phyloP scores from a whole-genome alignment of 2,113 vertebrate genomes.

The Colaptes auratus region DNA sequence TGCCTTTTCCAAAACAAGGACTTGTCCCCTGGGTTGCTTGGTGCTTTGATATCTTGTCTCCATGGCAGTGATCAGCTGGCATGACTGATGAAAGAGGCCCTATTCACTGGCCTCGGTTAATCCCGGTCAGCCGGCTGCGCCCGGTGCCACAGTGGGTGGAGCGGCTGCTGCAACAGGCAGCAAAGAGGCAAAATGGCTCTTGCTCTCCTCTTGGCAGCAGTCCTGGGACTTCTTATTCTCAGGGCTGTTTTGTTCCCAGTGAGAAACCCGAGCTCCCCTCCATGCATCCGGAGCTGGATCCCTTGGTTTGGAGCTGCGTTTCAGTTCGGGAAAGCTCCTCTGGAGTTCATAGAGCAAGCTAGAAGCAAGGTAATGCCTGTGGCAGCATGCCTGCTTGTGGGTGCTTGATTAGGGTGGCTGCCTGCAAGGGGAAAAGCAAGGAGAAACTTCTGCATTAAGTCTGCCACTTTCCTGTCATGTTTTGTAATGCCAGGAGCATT shows the following conservation, averaged over 20 bases:
- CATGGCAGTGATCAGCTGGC: not conserved
- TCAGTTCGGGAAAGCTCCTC: conserved; percentile 79
- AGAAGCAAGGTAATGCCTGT: conserved; percentile 74
- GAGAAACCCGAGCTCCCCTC: conserved; percentile 59
- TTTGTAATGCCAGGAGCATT: not conserved
- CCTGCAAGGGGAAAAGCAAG: not conserved
- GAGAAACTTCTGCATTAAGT: not conserved
- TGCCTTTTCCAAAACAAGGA: not conserved
- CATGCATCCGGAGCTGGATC: conserved; percentile 82
- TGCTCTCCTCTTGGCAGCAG: not conserved
- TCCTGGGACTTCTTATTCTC: conserved; percentile 52
- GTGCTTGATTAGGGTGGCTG: not conserved
- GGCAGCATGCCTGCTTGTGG: not conserved
- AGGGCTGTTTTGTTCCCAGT: conserved; percentile 47
- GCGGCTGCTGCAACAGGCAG: not conserved
- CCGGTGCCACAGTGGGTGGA: not conserved
- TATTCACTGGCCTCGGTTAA: rapidly evolving
- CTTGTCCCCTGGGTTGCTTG: not conserved
- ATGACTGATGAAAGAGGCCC: not conserved
- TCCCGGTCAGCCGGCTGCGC: not conserved
- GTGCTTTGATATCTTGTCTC: not conserved
- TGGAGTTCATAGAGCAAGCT: conserved; percentile 82
- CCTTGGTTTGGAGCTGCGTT: conserved; percentile 84
- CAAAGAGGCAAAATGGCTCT: conserved; percentile 27
- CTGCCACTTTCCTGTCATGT: not conserved